Percentiles rank a stretch among this genome's conserved stretches.
These are phyloP conservation scores for Strigamia transsilvanica DNA, from an alignment of 2,888 invertebrate species.

Conservation along the genomic window DNA sequence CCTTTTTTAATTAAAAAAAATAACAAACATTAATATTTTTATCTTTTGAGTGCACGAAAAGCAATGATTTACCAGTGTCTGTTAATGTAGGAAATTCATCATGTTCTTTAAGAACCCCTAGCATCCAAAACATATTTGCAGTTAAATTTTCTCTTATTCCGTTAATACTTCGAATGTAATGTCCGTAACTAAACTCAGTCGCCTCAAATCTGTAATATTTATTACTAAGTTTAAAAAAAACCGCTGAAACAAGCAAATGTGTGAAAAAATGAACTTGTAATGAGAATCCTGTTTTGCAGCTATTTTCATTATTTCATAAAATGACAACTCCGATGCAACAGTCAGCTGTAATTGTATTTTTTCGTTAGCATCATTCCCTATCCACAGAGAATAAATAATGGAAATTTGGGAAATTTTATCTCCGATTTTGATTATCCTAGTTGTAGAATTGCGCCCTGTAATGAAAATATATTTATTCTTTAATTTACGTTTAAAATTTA, in stretches of 20 bases:
- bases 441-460: not conserved
- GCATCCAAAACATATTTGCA: not conserved
- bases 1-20: not conserved
- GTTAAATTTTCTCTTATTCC: slow-evolving; percentile 3
- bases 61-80: not conserved
- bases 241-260: not conserved
- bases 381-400: slow-evolving; percentile 4
- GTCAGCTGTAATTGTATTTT: not conserved
- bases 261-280: not conserved
- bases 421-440: not conserved
- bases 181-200: not conserved
- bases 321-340: not conserved
- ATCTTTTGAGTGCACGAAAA: no score
- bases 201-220: slow-evolving; percentile 22
- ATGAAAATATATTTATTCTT: not conserved
- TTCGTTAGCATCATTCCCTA: not conserved
- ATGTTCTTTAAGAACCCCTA: not conserved
- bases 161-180: not conserved
- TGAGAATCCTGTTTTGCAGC: not conserved
- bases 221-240: not conserved
- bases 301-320: slow-evolving; percentile 32
- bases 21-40: not conserved
- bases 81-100: not conserved
- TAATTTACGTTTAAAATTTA: not conserved
- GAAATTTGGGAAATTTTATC: not conserved